Base-by-base conservation (phyloP, 2,113 vertebrate species). In the Brachirus orientalis region DNA sequence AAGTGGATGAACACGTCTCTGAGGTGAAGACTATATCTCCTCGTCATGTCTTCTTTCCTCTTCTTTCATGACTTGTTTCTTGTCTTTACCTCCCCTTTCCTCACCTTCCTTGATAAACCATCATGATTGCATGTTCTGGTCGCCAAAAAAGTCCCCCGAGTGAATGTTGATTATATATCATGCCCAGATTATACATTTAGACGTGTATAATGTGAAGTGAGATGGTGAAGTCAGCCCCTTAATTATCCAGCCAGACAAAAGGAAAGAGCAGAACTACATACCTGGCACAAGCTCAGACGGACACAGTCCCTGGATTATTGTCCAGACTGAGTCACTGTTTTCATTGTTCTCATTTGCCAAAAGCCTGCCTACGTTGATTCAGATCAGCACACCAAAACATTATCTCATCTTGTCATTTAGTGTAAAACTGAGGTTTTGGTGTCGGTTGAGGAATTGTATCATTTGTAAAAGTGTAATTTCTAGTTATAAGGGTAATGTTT, bases 1-100 rank as follows among this genome's bases (percentile, higher is more conserved):
- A 94, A 79, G 94, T 98, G 88, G 97, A 99, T 19, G 95, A 98
- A 63, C 93, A 95, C 89, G 89, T 96, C 84, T 94, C 94, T 66
- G 94, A 99, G 97, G 98, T 99, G 97, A 98, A 79, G 59, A 46
- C 65, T n/a, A n/a, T 73, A 53, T 85, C 89, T 89, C 69, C 61
- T 82, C 65, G 63, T 64, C 53, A 43, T 45, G 6, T 51, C 51
- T 59, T 55, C 17, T 19, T 43, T 3, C 40, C 4, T 43, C n/a
- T 36, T 36, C 13, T 35, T 70, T 19, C 16, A 43, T 12, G 40
- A 36, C 63, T 83, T 1, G 50, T 53, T 64, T 35, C 14, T 41
- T 35, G 40, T 66, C 67, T 77, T 13, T 40, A 43, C 19, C 12
- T 43, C n/a, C n/a, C n/a, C n/a, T 40, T 37, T 37, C 10, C 6